phyloP scores from a whole-genome alignment of 2,113 vertebrate species.

The Sylvilagus bachmani region DNA sequence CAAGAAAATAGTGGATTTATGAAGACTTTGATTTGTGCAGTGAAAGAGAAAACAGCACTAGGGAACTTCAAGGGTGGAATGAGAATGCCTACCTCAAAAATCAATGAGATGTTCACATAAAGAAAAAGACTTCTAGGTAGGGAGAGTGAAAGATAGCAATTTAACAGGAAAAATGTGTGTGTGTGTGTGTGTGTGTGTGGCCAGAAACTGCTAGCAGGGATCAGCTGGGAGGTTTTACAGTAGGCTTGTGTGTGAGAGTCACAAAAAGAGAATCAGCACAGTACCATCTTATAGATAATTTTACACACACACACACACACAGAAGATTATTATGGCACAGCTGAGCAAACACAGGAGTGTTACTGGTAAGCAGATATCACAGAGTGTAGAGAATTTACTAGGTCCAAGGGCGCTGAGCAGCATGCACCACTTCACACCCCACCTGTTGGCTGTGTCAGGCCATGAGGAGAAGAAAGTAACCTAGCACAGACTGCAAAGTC shows the following conservation, averaged over 20 bases:
- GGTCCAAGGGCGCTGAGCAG: not conserved
- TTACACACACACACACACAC: not conserved
- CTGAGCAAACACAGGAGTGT: not conserved
- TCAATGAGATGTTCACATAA: not conserved
- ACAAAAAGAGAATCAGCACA: not conserved
- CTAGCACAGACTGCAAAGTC: not conserved
- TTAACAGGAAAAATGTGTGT: too few species aligned
- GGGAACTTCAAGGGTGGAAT: not conserved
- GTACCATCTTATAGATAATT: not conserved
- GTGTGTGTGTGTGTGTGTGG: not conserved
- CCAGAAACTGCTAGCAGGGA: not conserved
- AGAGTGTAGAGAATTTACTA: not conserved
- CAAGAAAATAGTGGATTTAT: not conserved
- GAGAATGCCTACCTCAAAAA: not conserved
- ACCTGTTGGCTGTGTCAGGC: not conserved
- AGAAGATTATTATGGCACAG: not conserved
- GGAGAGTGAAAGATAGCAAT: not conserved
- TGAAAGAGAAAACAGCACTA: conserved; percentile 17
- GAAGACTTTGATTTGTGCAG: not conserved
- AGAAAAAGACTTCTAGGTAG: not conserved
- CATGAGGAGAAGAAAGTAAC: not conserved
- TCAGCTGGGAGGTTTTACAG: not conserved
- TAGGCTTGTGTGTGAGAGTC: not conserved
- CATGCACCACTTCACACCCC: not conserved
- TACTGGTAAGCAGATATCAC: not conserved